Evolutionary conservation across 2,113 vertebrate species (phyloP).

Genomic region (Tonatia bakeri): DNA sequence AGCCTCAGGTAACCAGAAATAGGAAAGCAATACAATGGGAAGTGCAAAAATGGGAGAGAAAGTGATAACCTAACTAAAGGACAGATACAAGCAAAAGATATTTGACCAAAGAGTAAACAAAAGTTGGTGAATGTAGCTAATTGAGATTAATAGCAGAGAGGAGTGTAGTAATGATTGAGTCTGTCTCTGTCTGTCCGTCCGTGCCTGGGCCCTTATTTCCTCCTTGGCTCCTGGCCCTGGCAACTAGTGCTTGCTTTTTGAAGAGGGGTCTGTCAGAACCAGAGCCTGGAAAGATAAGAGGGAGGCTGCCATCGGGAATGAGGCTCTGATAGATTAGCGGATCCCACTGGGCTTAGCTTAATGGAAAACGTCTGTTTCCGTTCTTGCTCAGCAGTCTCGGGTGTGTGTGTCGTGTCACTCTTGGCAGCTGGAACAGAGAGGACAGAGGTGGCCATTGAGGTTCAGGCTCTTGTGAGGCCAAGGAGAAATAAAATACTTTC

Average conservation of each 20-base stretch:
- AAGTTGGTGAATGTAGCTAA: background rate
- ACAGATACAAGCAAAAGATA: background rate
- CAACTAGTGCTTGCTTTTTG: constrained; percentile 58
- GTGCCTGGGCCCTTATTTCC: constrained; percentile 41
- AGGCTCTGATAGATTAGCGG: constrained; percentile 34
- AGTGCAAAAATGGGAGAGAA: background rate
- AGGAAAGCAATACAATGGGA: background rate
- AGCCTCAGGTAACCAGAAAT: background rate
- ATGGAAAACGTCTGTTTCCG: constrained; percentile 73
- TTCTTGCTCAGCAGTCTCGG: constrained; percentile 56
- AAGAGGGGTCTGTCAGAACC: constrained; percentile 35
- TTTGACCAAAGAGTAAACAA: background rate
- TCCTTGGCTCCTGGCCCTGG: constrained; percentile 60
- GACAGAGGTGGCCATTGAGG: constrained; percentile 30
- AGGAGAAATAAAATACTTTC: background rate
- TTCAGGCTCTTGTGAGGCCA: constrained; percentile 13
- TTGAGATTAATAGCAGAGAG: background rate
- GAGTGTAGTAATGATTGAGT: background rate
- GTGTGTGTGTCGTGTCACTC: constrained; percentile 61
- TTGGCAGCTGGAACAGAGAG: constrained; percentile 56
- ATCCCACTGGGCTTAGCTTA: constrained; percentile 62
- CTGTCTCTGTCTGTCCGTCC: background rate
- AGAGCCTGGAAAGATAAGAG: constrained; percentile 63
- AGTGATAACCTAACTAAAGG: background rate
- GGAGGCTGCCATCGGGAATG: constrained; percentile 32